Evolutionary conservation across 2,113 vertebrate species (phyloP), one percentile per base, ranked within the genome.

Genomic region (Erinaceus europaeus): DNA sequence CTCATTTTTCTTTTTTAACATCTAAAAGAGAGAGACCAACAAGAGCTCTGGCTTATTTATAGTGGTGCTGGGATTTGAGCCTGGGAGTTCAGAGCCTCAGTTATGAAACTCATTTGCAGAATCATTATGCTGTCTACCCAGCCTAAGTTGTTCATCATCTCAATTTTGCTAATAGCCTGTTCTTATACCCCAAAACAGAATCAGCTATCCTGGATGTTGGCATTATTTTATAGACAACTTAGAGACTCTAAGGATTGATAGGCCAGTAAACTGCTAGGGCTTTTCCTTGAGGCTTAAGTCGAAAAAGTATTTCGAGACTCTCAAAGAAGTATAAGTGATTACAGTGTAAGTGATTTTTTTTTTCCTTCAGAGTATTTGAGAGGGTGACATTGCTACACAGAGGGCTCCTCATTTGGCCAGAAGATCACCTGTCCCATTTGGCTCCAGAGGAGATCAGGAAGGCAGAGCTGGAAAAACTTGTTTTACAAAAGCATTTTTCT

Each of bases 261-360:
- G 27, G 27, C 57, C 48, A 73, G 57, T 46, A 38, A 29, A 38
- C 38, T 17, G 20, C 55, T 59, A 34, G 20, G 50, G 84, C 27
- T 83, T 89, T 73, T 52, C 79, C 59, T 55, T 13, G 44, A 76
- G 52, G 65, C 68, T 87, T 48, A 48, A 86, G 23, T 44, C 79
- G 42, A 61, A 91, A n/a, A 11, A 93, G 85, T 42, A 88, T 40
- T 91, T 74, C 36, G 5, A 65, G 50, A 68, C 82, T 85, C 42
- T 57, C 71, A 89, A 83, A 91, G 71, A 42, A 83, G 92, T 18
- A 13, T 15, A 68, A 86, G 94, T 86, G 84, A 88, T 20, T 27
- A 20, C 12, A 73, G 71, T 36, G 0, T 18, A 88, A 62, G 38
- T 57, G 61, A 86, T 44, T 88, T 69, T 90, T n/a, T n/a, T n/a